Percentiles rank a stretch among this genome's conserved stretches.
phyloP scores from a whole-genome alignment of 2,113 vertebrate genomes.

The Tamias sibiricus region DNA sequence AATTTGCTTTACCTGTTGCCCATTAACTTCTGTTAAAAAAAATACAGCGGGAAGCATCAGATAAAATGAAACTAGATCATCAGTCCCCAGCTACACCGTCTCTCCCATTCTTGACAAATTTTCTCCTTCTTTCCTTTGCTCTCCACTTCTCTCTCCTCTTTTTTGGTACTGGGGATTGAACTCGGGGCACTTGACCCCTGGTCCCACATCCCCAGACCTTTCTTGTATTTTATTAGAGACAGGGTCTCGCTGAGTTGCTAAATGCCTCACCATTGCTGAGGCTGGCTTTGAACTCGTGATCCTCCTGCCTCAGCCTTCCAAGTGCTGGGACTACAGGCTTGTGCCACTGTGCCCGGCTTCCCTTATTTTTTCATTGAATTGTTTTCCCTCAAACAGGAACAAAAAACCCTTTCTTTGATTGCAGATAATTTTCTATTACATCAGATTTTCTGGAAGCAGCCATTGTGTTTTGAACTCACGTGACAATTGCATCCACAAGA shows the following conservation, averaged over 20 bases:
- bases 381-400: neutral
- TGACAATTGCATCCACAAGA: conserved; percentile 22
- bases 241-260: no score
- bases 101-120: neutral
- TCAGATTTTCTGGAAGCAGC: neutral
- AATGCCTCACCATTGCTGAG: no score
- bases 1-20: conserved; percentile 11
- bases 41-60: neutral
- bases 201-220: no score
- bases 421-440: neutral
- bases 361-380: neutral
- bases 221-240: no score
- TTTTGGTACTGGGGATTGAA: no score
- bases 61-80: neutral
- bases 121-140: neutral
- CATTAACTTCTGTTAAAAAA: neutral
- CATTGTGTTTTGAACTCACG: conserved; percentile 36
- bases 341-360: no score
- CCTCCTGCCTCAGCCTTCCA: no score
- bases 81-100: neutral
- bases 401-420: neutral
- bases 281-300: no score
- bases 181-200: no score
- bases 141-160: no score
- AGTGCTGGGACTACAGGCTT: no score